Conservation (phyloP, 2,113 vertebrate genomes). For the Manacus vitellinus region DNA sequence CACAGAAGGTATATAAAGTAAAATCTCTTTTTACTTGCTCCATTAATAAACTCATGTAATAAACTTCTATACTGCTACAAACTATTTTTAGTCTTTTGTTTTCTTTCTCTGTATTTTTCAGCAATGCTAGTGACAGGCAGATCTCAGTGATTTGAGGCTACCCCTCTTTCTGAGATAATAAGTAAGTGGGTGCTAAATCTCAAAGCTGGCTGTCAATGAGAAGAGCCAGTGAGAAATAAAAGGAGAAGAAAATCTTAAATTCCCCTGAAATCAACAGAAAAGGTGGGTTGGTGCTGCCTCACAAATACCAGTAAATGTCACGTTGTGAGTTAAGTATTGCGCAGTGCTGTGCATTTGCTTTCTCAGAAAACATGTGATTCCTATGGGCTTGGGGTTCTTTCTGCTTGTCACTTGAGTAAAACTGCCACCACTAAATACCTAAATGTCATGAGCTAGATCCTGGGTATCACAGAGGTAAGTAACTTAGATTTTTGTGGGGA, state of each 20-base stretch:
- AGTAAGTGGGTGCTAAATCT: not conserved
- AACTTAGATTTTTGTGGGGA: not conserved
- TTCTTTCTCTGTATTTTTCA: not conserved
- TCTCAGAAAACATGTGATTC: not conserved
- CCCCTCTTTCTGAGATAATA: not conserved
- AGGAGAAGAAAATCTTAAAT: not conserved
- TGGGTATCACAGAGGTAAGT: not conserved
- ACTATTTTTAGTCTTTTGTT: not conserved
- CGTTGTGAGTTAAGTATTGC: not conserved
- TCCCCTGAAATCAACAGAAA: not conserved
- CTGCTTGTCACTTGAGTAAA: not conserved
- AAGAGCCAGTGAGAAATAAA: not conserved
- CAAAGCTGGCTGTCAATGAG: not conserved
- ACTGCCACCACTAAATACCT: not conserved
- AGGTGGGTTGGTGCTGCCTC: not conserved
- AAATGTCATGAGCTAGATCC: not conserved
- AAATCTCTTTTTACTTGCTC: not conserved
- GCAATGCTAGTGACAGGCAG: not conserved
- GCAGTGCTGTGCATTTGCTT: not conserved
- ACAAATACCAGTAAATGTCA: not conserved
- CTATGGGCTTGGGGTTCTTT: not conserved
- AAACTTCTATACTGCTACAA: not conserved
- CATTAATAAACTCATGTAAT: not conserved
- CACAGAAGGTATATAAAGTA: not conserved
- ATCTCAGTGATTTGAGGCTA: slow-evolving; percentile 6